Evolutionary conservation across 2,888 invertebrate genomes (phyloP), one percentile per base, ranked within the genome.

Genomic region (Drosophila ustulata): DNA sequence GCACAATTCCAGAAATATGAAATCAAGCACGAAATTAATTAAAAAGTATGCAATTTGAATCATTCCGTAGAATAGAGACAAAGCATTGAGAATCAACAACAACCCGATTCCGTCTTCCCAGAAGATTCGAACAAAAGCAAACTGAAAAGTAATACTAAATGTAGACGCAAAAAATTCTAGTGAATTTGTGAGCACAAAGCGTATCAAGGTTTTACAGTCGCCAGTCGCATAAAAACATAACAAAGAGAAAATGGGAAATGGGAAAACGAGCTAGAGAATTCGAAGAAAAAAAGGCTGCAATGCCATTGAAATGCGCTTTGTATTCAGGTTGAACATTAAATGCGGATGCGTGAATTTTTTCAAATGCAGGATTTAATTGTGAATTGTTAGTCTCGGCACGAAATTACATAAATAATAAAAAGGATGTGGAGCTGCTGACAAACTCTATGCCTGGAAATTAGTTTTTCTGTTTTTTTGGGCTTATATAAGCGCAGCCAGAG

Each of bases 401-500:
- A 4, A 41, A 41, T 41, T 41, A 41, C 39, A 41, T 41, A 41
- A 41, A 41, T 41, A 41, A 41, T 41, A 41, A 41, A 18, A 41
- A 7, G 11, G 6, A 41, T 6, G 3, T 41, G 9, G 39, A 18
- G 8, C 3, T 8, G 11, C 25, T 26, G 8, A 7, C 5, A 25
- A 37, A 11, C 13, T 23, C 4, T 23, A n/a, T 18, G n/a, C 13
- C 32, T 62, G 11, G 46, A 55, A 72, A 23, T 58, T 26, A 37
- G 13, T 45, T 50, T 50, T 45, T 56, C 11, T 18, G 8, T 49
- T 66, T 64, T 45, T 39, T 62, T 45, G 23, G 47, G 32, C 78
- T 83, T 83, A 83, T 85, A 76, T 89, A 83, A 83, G 82, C 79
- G 89, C 79, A 75, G 86, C 61, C 80, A 69, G 52, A 67, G 52